Base-by-base conservation (phyloP, 2,888 invertebrate species). In the Andrena flavipes region DNA sequence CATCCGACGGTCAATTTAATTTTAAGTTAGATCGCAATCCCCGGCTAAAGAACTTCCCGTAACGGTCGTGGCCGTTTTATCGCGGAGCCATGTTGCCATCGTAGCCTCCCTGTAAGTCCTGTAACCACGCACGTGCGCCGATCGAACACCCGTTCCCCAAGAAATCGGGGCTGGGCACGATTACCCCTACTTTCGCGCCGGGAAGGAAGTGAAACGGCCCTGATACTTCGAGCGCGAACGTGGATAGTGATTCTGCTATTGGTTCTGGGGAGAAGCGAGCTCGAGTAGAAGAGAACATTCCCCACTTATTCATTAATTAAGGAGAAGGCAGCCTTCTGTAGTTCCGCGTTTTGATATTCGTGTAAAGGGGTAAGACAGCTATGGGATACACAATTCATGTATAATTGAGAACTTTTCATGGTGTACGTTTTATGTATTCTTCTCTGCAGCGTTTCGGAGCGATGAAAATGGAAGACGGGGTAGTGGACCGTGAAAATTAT, bases 1-100 rank as follows among this genome's bases (percentile, higher is more conserved):
- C 87, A 88, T 85, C 79, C 65, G 64, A 59, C 70, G 79, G 80
- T 72, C 89, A 83, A 88, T 89, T 88, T 89, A 87, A 89, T 89
- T 89, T 88, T 33, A 87, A 88, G 80, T 88, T 83, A 64, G 74
- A 82, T 79, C 75, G 73, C 78, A 82, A 85, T 85, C 82, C 69
- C 20, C 26, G 54, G 60, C 59, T 71, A 63, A 76, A 76, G 80
- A 86, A 88, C 69, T 78, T 76, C 35, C 30, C 65, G 68, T 67
- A 73, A 80, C 77, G 62, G 54, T 56, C 33, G 56, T 73, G 60
- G 42, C 49, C 71, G 72, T 79, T 82, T 82, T 80, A 84, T 84
- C 80, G 77, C 35, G 64, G 33, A 59, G n/a, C 33, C 59, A 65
- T 60, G 74, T 70, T 49, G 23, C n/a, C 42, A 26, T 16, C 67